These are phyloP conservation scores for Numenius phaeopus DNA, from an alignment of 2,797 vertebrate genomes.

Conservation along the genomic window DNA sequence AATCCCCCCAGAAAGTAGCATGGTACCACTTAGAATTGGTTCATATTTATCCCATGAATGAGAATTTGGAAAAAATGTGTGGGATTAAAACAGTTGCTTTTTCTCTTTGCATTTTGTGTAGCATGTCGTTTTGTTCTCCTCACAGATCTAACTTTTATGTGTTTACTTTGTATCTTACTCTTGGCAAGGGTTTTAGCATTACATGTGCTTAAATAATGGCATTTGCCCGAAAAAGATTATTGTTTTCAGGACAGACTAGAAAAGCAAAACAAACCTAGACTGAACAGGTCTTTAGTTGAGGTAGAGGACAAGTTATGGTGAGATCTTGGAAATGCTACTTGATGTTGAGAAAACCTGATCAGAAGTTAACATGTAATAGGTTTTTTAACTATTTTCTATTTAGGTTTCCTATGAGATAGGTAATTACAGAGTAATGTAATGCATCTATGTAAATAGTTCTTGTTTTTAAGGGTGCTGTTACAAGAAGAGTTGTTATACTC, in stretches of 20 bases:
- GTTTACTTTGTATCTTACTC: background rate
- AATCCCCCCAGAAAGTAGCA: background rate
- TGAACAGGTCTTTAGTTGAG: background rate
- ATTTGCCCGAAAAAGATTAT: accelerated
- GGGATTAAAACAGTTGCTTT: accelerated
- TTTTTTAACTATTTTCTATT: background rate
- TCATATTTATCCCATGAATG: background rate
- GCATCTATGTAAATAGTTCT: background rate
- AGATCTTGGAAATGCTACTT: background rate
- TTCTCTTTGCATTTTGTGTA: background rate
- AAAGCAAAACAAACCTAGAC: background rate
- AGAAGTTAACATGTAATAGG: background rate
- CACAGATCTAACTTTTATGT: background rate
- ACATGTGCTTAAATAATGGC: background rate
- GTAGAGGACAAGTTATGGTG: background rate
- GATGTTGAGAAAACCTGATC: background rate
- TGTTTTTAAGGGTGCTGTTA: background rate
- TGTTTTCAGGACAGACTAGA: background rate
- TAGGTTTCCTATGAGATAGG: background rate
- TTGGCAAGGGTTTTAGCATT: background rate
- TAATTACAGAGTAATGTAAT: background rate
- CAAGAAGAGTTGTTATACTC: background rate
- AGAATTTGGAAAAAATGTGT: background rate
- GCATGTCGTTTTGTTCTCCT: background rate
- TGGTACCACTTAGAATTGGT: background rate